Percentiles rank a stretch among this genome's conserved stretches.
Conservation (phyloP, 2,797 vertebrate species). For the Pogonophryne albipinna region DNA sequence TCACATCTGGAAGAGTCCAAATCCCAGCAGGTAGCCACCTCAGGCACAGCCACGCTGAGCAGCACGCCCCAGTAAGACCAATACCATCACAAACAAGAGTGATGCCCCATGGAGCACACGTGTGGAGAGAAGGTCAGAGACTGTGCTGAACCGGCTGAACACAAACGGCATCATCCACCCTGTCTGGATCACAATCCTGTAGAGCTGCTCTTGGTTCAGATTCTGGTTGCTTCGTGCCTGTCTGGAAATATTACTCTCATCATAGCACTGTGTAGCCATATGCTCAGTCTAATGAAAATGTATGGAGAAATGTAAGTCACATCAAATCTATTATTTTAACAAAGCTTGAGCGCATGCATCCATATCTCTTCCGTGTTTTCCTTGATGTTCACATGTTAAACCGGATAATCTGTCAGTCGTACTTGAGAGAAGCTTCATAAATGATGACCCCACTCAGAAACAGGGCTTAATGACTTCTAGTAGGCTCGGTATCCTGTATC, state of each 20-base stretch:
- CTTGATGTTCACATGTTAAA: slow-evolving; percentile 36
- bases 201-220: slow-evolving; percentile 51
- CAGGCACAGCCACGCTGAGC: slow-evolving; percentile 54
- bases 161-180: slow-evolving; percentile 50
- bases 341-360: slow-evolving; percentile 8
- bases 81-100: slow-evolving; percentile 62
- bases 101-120: slow-evolving; percentile 58
- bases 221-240: slow-evolving; percentile 48
- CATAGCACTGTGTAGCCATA: slow-evolving; percentile 23
- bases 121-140: slow-evolving; percentile 72
- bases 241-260: slow-evolving; percentile 58
- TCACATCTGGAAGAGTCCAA: slow-evolving; percentile 63
- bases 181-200: slow-evolving; percentile 43
- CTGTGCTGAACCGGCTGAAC: slow-evolving; percentile 48
- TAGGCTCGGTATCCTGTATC: slow-evolving; percentile 6
- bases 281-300: slow-evolving; percentile 58
- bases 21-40: slow-evolving; percentile 59
- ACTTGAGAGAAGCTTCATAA: slow-evolving; percentile 13
- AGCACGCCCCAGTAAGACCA: slow-evolving; percentile 54
- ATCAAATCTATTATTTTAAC: slow-evolving; percentile 44
- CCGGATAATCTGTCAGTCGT: slow-evolving; percentile 18
- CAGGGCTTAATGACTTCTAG: background rate
- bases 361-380: background rate
- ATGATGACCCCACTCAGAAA: slow-evolving; percentile 17
- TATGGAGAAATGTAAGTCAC: slow-evolving; percentile 57